Conservation (phyloP, 2,888 invertebrate genomes). For the Dendrolimus pini region DNA sequence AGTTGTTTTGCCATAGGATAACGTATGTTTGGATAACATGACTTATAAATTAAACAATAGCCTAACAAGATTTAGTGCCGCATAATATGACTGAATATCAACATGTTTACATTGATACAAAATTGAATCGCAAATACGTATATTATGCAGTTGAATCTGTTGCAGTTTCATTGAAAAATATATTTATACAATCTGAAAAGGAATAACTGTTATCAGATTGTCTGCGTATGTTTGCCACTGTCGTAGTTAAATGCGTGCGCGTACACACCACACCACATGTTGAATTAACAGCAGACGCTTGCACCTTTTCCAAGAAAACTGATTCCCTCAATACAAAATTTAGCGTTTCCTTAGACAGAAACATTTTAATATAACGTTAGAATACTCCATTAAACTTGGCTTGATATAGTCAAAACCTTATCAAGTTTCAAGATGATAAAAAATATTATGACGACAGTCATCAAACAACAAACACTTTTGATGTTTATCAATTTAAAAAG, state of each 20-base stretch:
- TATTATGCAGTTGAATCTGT: background rate
- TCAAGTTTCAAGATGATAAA: slow-evolving; percentile 2
- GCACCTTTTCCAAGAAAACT: slow-evolving; percentile 41
- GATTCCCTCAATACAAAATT: slow-evolving; percentile 25
- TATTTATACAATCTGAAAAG: background rate
- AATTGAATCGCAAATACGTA: background rate
- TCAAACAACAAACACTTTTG: slow-evolving; percentile 33
- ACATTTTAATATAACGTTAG: too few species aligned
- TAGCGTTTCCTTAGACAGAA: slow-evolving; percentile 13
- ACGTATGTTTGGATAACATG: too few species aligned
- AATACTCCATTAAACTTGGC: too few species aligned
- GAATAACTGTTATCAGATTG: background rate
- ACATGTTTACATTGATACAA: background rate
- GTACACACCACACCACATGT: slow-evolving; percentile 16
- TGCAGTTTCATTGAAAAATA: background rate
- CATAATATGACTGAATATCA: too few species aligned
- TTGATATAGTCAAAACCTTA: too few species aligned
- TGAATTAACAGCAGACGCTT: slow-evolving; percentile 23
- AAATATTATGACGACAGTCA: slow-evolving; percentile 23
- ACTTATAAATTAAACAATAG: too few species aligned
- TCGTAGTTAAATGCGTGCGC: slow-evolving; percentile 12
- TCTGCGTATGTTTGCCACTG: slow-evolving; percentile 13
- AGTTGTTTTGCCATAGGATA: too few species aligned
- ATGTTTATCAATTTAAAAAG: slow-evolving; percentile 23
- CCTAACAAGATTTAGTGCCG: too few species aligned